Evolutionary conservation across 1,140 invertebrate species (phyloP).

Genomic region (Asbolus verrucosus): DNA sequence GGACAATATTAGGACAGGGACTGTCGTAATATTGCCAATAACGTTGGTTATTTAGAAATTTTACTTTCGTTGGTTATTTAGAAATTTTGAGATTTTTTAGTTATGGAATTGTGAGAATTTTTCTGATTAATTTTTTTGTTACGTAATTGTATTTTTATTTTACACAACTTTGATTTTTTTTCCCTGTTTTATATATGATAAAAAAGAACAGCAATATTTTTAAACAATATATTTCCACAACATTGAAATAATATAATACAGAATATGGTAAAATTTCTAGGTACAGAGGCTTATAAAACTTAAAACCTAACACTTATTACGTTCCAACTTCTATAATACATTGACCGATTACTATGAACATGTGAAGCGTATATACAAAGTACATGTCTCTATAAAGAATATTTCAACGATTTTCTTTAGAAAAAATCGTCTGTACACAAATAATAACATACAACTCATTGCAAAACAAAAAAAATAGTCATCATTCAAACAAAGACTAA

Average conservation of each 20-base stretch:
- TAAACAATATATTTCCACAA: constrained; percentile 45
- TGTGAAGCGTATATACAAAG: constrained; percentile 32
- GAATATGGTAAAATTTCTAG: constrained; percentile 36
- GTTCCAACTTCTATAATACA: constrained; percentile 32
- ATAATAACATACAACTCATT: constrained; percentile 29
- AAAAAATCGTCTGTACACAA: constrained; percentile 26
- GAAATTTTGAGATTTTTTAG: too few relatives aligned
- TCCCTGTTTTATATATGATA: not conserved
- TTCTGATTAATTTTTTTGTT: too few relatives aligned
- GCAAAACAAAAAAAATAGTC: constrained; percentile 17
- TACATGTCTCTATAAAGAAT: constrained; percentile 37
- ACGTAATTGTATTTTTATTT: too few relatives aligned
- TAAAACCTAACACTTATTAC: constrained; percentile 31
- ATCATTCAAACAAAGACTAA: not conserved
- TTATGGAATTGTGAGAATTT: too few relatives aligned
- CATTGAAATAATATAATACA: constrained; percentile 42
- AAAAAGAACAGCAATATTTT: not conserved
- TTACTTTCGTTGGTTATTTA: too few relatives aligned
- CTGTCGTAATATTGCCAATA: too few relatives aligned
- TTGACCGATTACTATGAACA: constrained; percentile 20
- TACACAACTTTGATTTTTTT: not conserved
- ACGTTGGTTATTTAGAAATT: too few relatives aligned
- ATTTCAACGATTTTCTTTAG: constrained; percentile 11
- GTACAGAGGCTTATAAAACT: constrained; percentile 35
- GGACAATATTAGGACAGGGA: too few relatives aligned